Evolutionary conservation across 2,113 vertebrate genomes (phyloP).

Genomic region (Perca schrenkii): DNA sequence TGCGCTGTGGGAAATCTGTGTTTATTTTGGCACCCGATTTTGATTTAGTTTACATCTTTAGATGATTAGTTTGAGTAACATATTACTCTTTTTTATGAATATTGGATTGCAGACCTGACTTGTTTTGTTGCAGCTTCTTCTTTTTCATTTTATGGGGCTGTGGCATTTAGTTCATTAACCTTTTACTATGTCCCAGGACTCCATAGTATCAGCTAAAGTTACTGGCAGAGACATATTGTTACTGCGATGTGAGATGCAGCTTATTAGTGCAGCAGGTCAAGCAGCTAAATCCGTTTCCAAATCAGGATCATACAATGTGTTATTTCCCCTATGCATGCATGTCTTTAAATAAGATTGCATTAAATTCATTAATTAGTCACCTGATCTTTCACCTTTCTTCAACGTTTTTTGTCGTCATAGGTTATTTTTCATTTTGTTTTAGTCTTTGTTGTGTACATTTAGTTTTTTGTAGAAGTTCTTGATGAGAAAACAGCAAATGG

Average conservation of each 20-base stretch:
- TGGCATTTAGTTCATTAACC: neutral
- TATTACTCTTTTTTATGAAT: neutral
- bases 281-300: neutral
- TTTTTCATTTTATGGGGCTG: no score
- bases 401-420: neutral
- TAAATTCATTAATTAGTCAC: neutral
- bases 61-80: neutral
- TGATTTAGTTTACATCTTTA: neutral
- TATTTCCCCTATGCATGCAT: neutral
- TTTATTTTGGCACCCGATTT: neutral
- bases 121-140: neutral
- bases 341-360: neutral
- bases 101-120: neutral
- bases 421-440: neutral
- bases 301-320: no score
- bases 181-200: neutral
- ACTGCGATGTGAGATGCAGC: neutral
- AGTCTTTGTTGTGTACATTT: neutral
- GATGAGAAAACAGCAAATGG: neutral
- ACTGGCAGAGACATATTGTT: neutral
- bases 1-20: neutral
- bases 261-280: neutral
- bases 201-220: neutral
- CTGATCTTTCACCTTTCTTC: neutral
- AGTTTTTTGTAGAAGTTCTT: no score